Percentiles rank a stretch among this genome's conserved stretches.
phyloP scores from a whole-genome alignment of 2,888 invertebrate species.

The Tenthredo mesomela region DNA sequence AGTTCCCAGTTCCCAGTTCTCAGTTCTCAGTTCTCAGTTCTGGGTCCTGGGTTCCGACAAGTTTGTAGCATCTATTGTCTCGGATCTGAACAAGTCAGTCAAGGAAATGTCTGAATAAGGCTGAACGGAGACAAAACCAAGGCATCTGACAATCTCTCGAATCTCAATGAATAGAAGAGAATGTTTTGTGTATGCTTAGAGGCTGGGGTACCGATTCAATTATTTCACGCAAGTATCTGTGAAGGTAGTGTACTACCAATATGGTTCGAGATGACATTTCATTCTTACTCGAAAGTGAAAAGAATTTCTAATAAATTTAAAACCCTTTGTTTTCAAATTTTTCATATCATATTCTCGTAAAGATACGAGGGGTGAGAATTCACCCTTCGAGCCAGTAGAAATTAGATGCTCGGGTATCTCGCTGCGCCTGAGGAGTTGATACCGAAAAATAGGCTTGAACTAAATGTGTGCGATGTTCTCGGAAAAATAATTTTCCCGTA shows the following conservation, averaged over 20 bases:
- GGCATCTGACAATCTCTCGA: slow-evolving; percentile 5
- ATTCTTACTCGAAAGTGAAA: not conserved
- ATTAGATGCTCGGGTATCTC: not conserved
- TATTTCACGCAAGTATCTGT: not conserved
- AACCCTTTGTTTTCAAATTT: not conserved
- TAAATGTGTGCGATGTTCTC: not conserved
- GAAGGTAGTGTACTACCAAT: not conserved
- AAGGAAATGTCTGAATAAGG: slow-evolving; percentile 34
- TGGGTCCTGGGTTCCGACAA: not conserved
- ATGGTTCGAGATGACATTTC: not conserved
- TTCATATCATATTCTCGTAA: not conserved
- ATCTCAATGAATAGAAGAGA: slow-evolving; percentile 4
- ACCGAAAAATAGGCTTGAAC: not conserved
- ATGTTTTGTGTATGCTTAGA: slow-evolving; percentile 2
- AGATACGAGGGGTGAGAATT: not conserved
- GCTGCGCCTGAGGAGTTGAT: not conserved
- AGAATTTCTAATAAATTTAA: too few species aligned
- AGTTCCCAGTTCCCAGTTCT: not conserved
- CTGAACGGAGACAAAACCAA: not conserved
- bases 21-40: not conserved
- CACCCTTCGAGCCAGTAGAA: not conserved
- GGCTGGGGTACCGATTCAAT: not conserved
- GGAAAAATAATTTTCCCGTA: not conserved
- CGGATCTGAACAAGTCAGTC: slow-evolving; percentile 25
- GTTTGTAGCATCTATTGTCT: slow-evolving; percentile 45